A percentile compares a stretch with the other conserved stretches of the same genome.
These are phyloP conservation scores for Hemiscyllium ocellatum DNA, from an alignment of 2,113 vertebrate species.

Conservation along the genomic window DNA sequence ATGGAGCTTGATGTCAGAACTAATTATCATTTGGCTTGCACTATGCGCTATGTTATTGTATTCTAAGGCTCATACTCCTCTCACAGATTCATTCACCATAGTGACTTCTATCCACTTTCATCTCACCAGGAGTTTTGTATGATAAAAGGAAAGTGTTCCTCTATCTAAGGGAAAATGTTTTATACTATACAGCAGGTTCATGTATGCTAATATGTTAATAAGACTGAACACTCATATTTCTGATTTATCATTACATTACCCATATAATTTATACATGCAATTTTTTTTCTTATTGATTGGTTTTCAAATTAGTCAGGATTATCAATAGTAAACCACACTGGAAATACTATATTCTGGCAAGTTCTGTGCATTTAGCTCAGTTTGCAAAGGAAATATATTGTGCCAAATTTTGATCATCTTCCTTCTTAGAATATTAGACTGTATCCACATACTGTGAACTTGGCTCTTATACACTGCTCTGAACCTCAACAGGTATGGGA, in stretches of 20 bases:
- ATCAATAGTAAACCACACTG: background rate
- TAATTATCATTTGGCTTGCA: slow-evolving; percentile 37
- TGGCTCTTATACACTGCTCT: background rate
- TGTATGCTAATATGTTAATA: background rate
- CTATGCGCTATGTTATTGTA: slow-evolving; percentile 22
- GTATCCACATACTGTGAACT: background rate
- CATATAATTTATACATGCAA: background rate
- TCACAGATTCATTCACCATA: background rate
- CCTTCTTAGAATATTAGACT: background rate
- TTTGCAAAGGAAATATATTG: slow-evolving; percentile 8
- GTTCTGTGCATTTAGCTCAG: background rate
- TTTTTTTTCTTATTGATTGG: background rate
- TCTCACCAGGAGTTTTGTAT: background rate
- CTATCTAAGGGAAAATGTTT: background rate
- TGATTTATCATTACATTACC: background rate
- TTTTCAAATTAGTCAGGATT: background rate
- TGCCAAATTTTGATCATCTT: background rate
- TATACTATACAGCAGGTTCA: background rate
- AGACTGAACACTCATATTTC: background rate
- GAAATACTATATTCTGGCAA: background rate
- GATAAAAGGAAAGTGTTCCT: background rate
- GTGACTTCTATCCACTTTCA: background rate
- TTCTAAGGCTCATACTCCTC: background rate
- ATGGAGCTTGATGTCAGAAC: slow-evolving; percentile 34
- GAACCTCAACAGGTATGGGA: slow-evolving; percentile 11